A percentile compares a stretch with the other conserved stretches of the same genome.
These are phyloP conservation scores for Ictalurus punctatus DNA, from an alignment of 2,113 vertebrate genomes.

Conservation along the genomic window DNA sequence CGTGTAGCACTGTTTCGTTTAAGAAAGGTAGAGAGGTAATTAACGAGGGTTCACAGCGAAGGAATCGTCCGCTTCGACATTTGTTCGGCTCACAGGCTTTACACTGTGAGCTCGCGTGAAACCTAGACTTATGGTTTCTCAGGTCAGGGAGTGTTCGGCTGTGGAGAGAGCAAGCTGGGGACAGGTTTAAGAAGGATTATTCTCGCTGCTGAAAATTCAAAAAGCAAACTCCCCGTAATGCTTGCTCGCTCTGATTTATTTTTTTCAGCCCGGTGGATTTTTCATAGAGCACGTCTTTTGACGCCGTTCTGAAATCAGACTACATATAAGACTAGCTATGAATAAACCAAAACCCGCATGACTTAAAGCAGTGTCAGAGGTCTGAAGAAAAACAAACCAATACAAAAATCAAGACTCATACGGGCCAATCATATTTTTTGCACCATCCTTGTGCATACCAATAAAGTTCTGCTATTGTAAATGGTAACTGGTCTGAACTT, in stretches of 20 bases:
- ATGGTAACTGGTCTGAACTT: no score
- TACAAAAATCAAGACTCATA: background rate
- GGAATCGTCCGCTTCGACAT: background rate
- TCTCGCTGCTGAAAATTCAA: slow-evolving; percentile 40
- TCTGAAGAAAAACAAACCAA: slow-evolving; percentile 33
- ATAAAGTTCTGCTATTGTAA: slow-evolving; percentile 7
- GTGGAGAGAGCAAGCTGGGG: slow-evolving; percentile 22
- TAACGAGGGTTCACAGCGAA: slow-evolving; percentile 21
- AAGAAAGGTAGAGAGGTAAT: slow-evolving; percentile 21
- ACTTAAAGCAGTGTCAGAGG: slow-evolving; percentile 37
- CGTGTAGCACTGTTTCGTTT: no score
- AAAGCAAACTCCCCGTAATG: slow-evolving; percentile 48
- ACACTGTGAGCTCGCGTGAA: slow-evolving; percentile 54
- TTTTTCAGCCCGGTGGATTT: slow-evolving; percentile 44
- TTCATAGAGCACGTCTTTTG: slow-evolving; percentile 42
- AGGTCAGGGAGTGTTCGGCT: slow-evolving; percentile 11
- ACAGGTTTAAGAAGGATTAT: slow-evolving; percentile 53
- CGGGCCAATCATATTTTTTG: background rate
- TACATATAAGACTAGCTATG: slow-evolving; percentile 45
- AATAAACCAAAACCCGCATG: slow-evolving; percentile 52
- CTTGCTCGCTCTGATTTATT: slow-evolving; percentile 24
- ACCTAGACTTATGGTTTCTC: slow-evolving; percentile 14
- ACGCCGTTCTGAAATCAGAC: slow-evolving; percentile 53
- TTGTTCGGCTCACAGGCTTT: slow-evolving; percentile 50
- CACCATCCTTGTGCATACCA: background rate